Base-by-base conservation (phyloP, 2,113 vertebrate species). In the Hipposideros armiger region DNA sequence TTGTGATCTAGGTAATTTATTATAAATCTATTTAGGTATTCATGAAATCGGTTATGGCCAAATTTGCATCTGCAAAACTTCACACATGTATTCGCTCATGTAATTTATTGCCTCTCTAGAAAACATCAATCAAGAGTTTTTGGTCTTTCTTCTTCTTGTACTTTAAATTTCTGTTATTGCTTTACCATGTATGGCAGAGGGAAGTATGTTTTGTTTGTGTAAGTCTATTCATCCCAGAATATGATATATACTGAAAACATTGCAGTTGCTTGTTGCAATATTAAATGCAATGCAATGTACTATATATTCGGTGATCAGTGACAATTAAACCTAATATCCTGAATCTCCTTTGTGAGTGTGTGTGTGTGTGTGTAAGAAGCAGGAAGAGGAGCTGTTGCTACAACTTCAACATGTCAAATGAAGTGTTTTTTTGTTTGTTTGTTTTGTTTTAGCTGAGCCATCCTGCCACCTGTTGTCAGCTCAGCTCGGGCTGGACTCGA, bases 311-410 rank as follows among this genome's bases (percentile, higher is more conserved):
- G 28, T 87, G 42, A 64, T 64, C 54, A 82, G 54, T 73, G 52
- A 69, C 40, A 86, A 70, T 78, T 74, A 93, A 90, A 54, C 32
- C 20, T 94, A 87, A 83, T 82, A 95, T 78, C 80, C 16, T 91
- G 83, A 72, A 67, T 87, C n/a, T 30, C 66, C 30, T 6, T 77
- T 69, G 3, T 60, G 11, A 56, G 16, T 70, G 26, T 36, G 26
- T 40, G 52, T 47, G 36, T 50, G 17, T 36, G 11, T 70, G 26
- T 58, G 11, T 58, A 83, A 54, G 45, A 86, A 88, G 47, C 93
- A 50, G 50, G 42, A 96, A 95, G 47, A 96, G 52, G n/a, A 98
- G 24, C 40, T 88, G 47, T 94, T 95, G 70, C 26, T 95, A 4
- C 22, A 90, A 5, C 87, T 95, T 95, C 76, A 87, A 50, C 30